Percentiles rank a stretch among this genome's conserved stretches.
Conservation (phyloP, 2,113 vertebrate species). For the Falcunculus frontatus region DNA sequence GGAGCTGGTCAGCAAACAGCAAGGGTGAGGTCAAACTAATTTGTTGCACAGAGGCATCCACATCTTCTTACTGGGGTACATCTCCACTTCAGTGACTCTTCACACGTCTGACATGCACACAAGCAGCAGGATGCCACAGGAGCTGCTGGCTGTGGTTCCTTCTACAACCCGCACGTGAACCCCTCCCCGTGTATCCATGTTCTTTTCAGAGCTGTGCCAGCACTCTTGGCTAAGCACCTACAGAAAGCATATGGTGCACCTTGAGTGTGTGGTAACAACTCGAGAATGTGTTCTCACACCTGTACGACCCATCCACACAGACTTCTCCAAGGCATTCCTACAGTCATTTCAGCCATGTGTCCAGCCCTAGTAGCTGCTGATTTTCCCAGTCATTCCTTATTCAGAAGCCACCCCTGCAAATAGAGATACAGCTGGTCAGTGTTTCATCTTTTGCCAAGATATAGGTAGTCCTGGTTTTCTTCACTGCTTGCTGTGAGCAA, state of each 20-base stretch:
- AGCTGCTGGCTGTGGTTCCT: neutral
- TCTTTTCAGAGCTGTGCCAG: neutral
- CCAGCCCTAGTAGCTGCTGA: neutral
- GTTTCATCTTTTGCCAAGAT: neutral
- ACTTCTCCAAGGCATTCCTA: neutral
- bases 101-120: neutral
- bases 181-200: neutral
- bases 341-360: neutral
- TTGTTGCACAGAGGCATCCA: neutral
- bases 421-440: neutral
- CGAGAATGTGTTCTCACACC: neutral
- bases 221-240: neutral
- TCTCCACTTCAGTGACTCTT: neutral
- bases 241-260: neutral
- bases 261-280: neutral
- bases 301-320: neutral
- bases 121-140: neutral
- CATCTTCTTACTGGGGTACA: neutral
- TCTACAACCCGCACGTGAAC: neutral
- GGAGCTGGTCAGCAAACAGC: neutral
- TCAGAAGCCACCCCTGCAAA: neutral
- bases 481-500: neutral
- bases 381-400: neutral
- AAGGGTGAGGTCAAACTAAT: neutral
- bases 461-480: neutral